Evolutionary conservation across 2,888 invertebrate species (phyloP), one percentile per base, ranked within the genome.

Genomic region (Brachyopa scutellaris): DNA sequence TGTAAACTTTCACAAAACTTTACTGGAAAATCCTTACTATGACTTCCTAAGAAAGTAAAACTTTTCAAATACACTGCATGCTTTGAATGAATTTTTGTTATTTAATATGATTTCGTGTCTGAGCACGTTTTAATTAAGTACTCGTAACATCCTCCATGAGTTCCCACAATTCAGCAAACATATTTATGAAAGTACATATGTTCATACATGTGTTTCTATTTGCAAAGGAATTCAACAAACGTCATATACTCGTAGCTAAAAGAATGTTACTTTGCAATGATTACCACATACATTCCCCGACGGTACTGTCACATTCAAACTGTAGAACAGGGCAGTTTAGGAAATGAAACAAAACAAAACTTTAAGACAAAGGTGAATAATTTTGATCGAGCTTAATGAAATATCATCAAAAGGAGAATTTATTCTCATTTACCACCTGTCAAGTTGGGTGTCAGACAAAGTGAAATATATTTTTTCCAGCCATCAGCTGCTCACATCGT

Each of bases 121-220:
- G 36, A 38, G 23, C 3, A 38, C 55, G 2, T 57, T 57, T 57
- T 57, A 57, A 57, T 40, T 57, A 40, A 40, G 11, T 6, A 15
- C 7, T 57, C 15, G 13, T 23, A 13, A 40, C 40, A 26, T 15
- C 2, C 38, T 6, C 38, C 3, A 38, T 15, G 38, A 38, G 15
- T 38, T 38, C 15, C 5, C 36, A 15, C 15, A 38, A 15, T 3
- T 38, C 6, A 13, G 15, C 3, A 11, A 2, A n/a, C 15, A 15
- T 38, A 6, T 13, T 6, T 6, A 36, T 36, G 13, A 36, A 13
- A 36, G 6, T 13, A 36, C 6, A 7, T 2, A 17, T 7, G 40
- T 9, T 0, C 17, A 17, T 5, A 15, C n/a, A n/a, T n/a, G n/a
- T n/a, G n/a, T n/a, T n/a, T n/a, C n/a, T n/a, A n/a, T n/a, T n/a